Conservation (phyloP, 2,888 invertebrate genomes). For the Nipponacmea schrenckii region DNA sequence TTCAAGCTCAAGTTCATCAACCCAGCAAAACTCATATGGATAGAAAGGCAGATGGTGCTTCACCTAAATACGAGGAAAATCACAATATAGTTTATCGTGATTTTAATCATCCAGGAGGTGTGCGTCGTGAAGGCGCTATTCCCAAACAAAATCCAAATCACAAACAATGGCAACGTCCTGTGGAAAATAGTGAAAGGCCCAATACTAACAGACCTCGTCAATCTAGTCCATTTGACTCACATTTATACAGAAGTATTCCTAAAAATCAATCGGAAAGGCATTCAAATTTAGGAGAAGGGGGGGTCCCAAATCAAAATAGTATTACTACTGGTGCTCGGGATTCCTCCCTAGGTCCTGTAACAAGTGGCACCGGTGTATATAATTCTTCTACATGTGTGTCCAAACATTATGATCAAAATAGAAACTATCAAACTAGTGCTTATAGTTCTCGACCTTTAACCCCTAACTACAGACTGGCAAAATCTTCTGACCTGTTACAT, state of each 20-base stretch:
- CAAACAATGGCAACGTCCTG: background rate
- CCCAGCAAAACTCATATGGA: constrained; percentile 13
- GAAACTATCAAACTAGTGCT: constrained; percentile 7
- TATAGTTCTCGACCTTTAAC: background rate
- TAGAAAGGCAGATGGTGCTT: constrained; percentile 26
- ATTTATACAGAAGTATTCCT: constrained; percentile 9
- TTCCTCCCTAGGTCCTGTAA: constrained; percentile 34
- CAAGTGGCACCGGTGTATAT: constrained; percentile 28
- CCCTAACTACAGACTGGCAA: constrained; percentile 3
- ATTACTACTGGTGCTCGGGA: constrained; percentile 32
- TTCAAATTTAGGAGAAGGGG: constrained; percentile 49
- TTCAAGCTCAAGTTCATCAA: constrained; percentile 24
- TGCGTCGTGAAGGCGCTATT: constrained; percentile 33
- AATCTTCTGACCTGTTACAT: background rate
- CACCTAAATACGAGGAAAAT: constrained; percentile 22
- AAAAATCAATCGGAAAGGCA: constrained; percentile 11
- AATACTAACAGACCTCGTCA: background rate
- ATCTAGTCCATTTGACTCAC: constrained; percentile 17
- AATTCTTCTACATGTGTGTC: background rate
- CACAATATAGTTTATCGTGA: constrained; percentile 5
- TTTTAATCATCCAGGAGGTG: constrained; percentile 12
- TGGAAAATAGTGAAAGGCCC: background rate
- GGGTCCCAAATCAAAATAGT: constrained; percentile 40
- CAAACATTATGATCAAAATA: background rate
- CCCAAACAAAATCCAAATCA: constrained; percentile 30